Evolutionary conservation across 2,113 vertebrate species (phyloP).

Genomic region (Takifugu flavidus): DNA sequence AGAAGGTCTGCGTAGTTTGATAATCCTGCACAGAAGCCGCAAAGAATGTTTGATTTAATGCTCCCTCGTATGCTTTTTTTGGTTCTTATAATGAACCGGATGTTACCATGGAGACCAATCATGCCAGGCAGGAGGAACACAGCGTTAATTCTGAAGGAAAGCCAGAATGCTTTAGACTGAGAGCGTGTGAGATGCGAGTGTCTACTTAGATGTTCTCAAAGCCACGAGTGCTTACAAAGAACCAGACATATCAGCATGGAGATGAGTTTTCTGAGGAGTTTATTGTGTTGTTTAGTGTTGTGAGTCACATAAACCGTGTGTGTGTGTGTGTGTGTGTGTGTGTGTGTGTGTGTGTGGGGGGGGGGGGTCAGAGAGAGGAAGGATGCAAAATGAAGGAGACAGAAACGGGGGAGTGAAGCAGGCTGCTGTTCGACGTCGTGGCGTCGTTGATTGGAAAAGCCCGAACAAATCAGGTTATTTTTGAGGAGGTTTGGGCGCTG

Average conservation of each 20-base stretch:
- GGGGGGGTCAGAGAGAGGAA: slow-evolving; percentile 22
- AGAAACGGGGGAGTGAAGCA: slow-evolving; percentile 22
- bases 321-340: too few species aligned
- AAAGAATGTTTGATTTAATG: slow-evolving; percentile 38
- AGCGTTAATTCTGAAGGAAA: slow-evolving; percentile 41
- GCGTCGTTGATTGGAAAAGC: slow-evolving; percentile 54
- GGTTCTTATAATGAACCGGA: slow-evolving; percentile 50
- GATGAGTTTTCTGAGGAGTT: slow-evolving; percentile 2
- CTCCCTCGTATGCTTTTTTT: slow-evolving; percentile 50
- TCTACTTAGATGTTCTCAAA: slow-evolving; percentile 1
- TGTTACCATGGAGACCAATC: slow-evolving; percentile 69
- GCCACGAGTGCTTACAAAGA: not conserved
- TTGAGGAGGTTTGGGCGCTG: slow-evolving; percentile 40
- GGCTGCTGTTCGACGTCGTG: slow-evolving; percentile 48
- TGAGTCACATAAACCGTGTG: slow-evolving; percentile 29
- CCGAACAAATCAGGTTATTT: slow-evolving; percentile 53
- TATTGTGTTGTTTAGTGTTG: slow-evolving; percentile 21
- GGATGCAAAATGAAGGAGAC: slow-evolving; percentile 46
- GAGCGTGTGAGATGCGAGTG: slow-evolving; percentile 1
- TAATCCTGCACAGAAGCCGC: slow-evolving; percentile 43
- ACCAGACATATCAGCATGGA: slow-evolving; percentile 8
- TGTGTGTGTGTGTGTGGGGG: slow-evolving; percentile 5
- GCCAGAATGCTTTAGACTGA: not conserved
- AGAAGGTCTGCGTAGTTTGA: slow-evolving; percentile 28
- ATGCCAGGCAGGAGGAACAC: slow-evolving; percentile 34